phyloP scores from a whole-genome alignment of 1,140 invertebrate genomes.

The Brachionus sp. region DNA sequence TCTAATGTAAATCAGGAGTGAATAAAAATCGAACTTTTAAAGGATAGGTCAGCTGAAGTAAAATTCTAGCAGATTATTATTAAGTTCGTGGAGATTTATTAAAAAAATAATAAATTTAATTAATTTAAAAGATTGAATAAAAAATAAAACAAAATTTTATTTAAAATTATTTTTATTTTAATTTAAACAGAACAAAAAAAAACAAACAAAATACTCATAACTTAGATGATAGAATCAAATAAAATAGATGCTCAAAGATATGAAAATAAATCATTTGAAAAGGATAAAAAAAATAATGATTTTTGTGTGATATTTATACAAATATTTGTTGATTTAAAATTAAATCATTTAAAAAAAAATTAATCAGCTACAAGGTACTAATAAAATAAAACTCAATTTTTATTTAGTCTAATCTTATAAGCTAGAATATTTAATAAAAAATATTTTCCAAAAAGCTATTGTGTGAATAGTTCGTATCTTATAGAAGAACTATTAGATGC shows the following conservation, averaged over 20 bases:
- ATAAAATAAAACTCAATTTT: not conserved
- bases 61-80: too few relatives aligned
- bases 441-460: not conserved
- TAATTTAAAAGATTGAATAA: too few relatives aligned
- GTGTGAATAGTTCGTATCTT: not conserved
- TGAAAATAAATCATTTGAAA: not conserved
- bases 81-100: too few relatives aligned
- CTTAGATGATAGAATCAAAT: not conserved
- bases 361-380: not conserved
- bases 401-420: not conserved
- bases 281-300: not conserved
- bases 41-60: too few relatives aligned
- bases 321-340: not conserved
- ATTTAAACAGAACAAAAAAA: conserved; percentile 21
- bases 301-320: not conserved
- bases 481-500: conserved; percentile 13
- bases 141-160: not conserved
- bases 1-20: too few relatives aligned
- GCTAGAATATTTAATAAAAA: not conserved
- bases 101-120: too few relatives aligned
- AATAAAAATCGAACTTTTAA: too few relatives aligned
- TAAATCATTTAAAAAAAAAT: not conserved
- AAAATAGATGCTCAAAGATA: conserved; percentile 16
- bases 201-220: conserved; percentile 23
- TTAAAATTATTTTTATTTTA: not conserved